Conservation (phyloP, 2,888 invertebrate species). For the Caenorhabditis sp. region DNA sequence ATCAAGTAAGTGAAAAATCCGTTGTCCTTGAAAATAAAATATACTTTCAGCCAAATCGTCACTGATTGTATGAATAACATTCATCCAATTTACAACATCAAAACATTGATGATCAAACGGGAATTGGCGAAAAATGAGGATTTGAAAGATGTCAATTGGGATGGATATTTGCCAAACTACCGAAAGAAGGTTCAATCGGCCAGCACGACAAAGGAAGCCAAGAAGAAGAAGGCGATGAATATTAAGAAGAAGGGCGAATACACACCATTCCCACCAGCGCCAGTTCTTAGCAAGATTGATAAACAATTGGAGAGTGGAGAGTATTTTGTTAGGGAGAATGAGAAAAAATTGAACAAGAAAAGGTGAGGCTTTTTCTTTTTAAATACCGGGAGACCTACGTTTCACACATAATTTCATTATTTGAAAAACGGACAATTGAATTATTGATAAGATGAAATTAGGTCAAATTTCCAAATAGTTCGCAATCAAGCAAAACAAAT, state of each 20-base stretch:
- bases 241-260: slow-evolving; percentile 90
- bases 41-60: slow-evolving; percentile 78
- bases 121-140: slow-evolving; percentile 92
- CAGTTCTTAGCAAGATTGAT: slow-evolving; percentile 84
- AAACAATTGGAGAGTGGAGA: slow-evolving; percentile 92
- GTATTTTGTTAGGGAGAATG: slow-evolving; percentile 84
- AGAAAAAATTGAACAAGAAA: slow-evolving; percentile 71
- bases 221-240: slow-evolving; percentile 73
- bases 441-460: no score
- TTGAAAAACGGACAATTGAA: no score
- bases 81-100: slow-evolving; percentile 96
- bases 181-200: slow-evolving; percentile 79
- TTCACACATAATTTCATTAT: no score
- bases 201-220: slow-evolving; percentile 61
- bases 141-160: slow-evolving; percentile 92
- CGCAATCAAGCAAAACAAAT: no score
- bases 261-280: slow-evolving; percentile 96
- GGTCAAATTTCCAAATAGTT: no score
- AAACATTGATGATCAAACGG: slow-evolving; percentile 92
- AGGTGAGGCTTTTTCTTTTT: slow-evolving; percentile 17
- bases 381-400: background rate
- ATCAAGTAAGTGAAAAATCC: slow-evolving; percentile 71
- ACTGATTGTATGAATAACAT: slow-evolving; percentile 98
- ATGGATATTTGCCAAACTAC: slow-evolving; percentile 92
- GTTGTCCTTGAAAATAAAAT: background rate